These are phyloP conservation scores for Tetrapedia diversipes DNA, from an alignment of 2,888 invertebrate species.

Conservation along the genomic window DNA sequence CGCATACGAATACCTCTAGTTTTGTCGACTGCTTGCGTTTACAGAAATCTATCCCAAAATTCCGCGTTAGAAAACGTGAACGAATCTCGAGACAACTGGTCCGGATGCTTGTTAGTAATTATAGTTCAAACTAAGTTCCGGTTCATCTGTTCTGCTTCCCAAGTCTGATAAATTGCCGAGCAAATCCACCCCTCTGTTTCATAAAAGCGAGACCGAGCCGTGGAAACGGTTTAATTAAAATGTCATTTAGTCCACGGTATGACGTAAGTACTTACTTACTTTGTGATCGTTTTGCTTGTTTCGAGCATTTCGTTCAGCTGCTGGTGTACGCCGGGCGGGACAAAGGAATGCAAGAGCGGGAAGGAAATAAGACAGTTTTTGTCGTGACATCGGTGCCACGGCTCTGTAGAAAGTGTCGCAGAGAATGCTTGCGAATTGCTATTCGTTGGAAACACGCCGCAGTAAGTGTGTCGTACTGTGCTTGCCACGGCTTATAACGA, in stretches of 20 bases:
- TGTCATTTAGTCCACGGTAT: slow-evolving; percentile 27
- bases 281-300: slow-evolving; percentile 14
- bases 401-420: not conserved
- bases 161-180: slow-evolving; percentile 22
- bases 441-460: not conserved
- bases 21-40: not conserved
- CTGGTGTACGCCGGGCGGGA: not conserved
- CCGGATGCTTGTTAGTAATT: not conserved
- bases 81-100: not conserved
- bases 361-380: slow-evolving; percentile 24
- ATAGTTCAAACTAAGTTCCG: not conserved
- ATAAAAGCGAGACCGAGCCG: slow-evolving; percentile 8
- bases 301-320: slow-evolving; percentile 22
- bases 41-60: no score
- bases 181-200: slow-evolving; percentile 12
- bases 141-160: not conserved
- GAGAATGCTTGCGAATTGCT: not conserved
- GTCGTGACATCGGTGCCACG: not conserved
- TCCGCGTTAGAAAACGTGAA: not conserved
- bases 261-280: slow-evolving; percentile 29
- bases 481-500: not conserved
- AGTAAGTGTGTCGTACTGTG: not conserved
- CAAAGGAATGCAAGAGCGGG: slow-evolving; percentile 21
- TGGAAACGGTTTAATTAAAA: slow-evolving; percentile 38
- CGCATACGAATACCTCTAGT: no score